Percentiles rank a stretch among this genome's conserved stretches.
phyloP scores from a whole-genome alignment of 2,113 vertebrate species.

The Entelurus aequoreus region DNA sequence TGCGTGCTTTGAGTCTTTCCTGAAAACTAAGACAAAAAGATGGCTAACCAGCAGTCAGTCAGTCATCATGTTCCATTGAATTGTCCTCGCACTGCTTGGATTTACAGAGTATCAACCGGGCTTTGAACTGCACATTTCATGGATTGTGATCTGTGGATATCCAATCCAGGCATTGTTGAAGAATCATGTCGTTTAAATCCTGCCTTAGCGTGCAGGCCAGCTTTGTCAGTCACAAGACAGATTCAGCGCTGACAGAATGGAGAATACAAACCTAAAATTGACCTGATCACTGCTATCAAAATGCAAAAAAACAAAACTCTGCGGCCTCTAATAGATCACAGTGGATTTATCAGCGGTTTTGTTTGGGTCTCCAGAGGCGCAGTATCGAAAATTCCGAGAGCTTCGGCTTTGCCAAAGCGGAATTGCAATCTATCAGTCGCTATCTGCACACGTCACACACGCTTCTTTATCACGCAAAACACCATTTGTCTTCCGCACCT shows the following conservation, averaged over 20 bases:
- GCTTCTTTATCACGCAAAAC: constrained; percentile 77
- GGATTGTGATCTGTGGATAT: neutral
- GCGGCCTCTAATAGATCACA: constrained; percentile 15
- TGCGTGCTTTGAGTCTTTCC: no score
- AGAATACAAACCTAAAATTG: constrained; percentile 19
- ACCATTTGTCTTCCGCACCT: constrained; percentile 71
- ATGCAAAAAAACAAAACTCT: constrained; percentile 16
- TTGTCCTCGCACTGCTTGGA: no score
- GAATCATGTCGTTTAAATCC: no score
- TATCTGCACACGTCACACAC: constrained; percentile 66
- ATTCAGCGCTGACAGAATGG: constrained; percentile 1
- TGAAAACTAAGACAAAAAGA: no score
- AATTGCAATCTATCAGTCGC: constrained; percentile 66
- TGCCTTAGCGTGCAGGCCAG: neutral
- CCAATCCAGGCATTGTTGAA: neutral
- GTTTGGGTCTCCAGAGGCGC: constrained; percentile 12
- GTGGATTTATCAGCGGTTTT: constrained; percentile 39
- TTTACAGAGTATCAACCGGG: neutral
- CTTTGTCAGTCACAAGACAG: constrained; percentile 9
- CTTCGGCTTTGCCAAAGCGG: constrained; percentile 66
- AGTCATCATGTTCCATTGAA: no score
- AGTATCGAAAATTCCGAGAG: constrained; percentile 40
- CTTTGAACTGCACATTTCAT: neutral
- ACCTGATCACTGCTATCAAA: constrained; percentile 27
- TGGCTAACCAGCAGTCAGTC: no score